Conservation (phyloP, 1,140 invertebrate species). For the Pararge aegeria region DNA sequence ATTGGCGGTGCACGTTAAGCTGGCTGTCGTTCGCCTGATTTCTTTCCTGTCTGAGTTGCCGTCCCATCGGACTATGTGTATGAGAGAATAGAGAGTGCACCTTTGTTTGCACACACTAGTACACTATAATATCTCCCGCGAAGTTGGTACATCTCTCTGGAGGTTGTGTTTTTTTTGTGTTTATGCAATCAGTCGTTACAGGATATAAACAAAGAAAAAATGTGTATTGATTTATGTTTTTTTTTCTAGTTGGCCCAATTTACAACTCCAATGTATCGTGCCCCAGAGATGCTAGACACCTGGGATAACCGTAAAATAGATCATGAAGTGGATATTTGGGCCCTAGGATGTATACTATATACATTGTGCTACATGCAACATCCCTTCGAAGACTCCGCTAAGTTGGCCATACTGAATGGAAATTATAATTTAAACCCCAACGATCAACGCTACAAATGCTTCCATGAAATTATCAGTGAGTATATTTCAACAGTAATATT, state of each 20-base stretch:
- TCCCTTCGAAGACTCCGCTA: slow-evolving; percentile 98
- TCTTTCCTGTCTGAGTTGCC: too few relatives aligned
- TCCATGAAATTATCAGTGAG: slow-evolving; percentile 95
- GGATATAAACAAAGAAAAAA: neutral
- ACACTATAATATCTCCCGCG: too few relatives aligned
- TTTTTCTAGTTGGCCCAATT: slow-evolving; percentile 73
- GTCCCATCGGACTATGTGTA: too few relatives aligned
- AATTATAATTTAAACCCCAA: slow-evolving; percentile 93
- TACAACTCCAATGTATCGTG: slow-evolving; percentile 93
- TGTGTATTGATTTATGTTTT: neutral
- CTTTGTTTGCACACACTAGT: too few relatives aligned
- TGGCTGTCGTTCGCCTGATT: too few relatives aligned
- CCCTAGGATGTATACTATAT: slow-evolving; percentile 97
- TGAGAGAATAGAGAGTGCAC: too few relatives aligned
- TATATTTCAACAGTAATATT: slow-evolving; percentile 30
- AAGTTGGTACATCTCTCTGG: too few relatives aligned
- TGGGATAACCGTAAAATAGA: slow-evolving; percentile 98
- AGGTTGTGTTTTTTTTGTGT: too few relatives aligned
- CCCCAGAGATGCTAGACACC: slow-evolving; percentile 98
- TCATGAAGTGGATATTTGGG: slow-evolving; percentile 95
- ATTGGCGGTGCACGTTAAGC: too few relatives aligned
- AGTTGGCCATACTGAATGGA: slow-evolving; percentile 97
- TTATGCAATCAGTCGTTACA: too few relatives aligned
- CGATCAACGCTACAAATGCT: slow-evolving; percentile 90
- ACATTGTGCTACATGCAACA: slow-evolving; percentile 95